Base-by-base conservation (phyloP, 2,113 vertebrate genomes). In the Romanogobio albipinnatus region DNA sequence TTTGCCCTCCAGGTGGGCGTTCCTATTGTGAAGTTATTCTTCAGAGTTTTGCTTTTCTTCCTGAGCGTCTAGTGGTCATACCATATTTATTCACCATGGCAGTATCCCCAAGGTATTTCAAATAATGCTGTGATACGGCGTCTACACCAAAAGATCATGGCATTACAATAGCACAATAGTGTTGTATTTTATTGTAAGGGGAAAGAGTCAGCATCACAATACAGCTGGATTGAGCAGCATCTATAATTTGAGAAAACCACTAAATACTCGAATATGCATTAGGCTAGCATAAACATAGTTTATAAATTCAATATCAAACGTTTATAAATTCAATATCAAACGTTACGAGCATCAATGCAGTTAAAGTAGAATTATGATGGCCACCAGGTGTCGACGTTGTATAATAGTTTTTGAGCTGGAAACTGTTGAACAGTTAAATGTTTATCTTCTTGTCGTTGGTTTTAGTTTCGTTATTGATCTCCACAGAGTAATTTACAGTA, bases 361-460 rank as follows among this genome's bases (percentile, higher is more conserved):
- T 36, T 68, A 17, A 26, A 26, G 0, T 11, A 47, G 24, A 64
- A 19, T 26, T 47, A 80, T 45, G 11, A 49, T 68, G 15, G 43
- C 79, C 79, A 81, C 79, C 45, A 81, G 79, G 45, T 64, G 79
- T 66, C 45, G 17, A 22, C 13, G 45, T 81, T 64, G 47, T 68
- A 33, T 51, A 13, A 68, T 29, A 6, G 78, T 62, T 19, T 62
- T 39, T 59, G 53, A 17, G 33, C 8, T 22, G 7, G 47, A 26
- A 47, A 68, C 61, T 51, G 24, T 33, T 33, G 11, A 64, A 29
- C 11, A 49, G 13, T 76, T 53, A 59, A 45, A 79, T 24, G 33
- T 79, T 43, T 45, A 39, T 39, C 39, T 39, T 39, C 39, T 0
- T 39, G 39, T 39, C 6, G 36, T 39, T 39, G 6, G 39, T 39